Evolutionary conservation across 2,113 vertebrate species (phyloP), one percentile per base, ranked within the genome.

Genomic region (Eptesicus fuscus): DNA sequence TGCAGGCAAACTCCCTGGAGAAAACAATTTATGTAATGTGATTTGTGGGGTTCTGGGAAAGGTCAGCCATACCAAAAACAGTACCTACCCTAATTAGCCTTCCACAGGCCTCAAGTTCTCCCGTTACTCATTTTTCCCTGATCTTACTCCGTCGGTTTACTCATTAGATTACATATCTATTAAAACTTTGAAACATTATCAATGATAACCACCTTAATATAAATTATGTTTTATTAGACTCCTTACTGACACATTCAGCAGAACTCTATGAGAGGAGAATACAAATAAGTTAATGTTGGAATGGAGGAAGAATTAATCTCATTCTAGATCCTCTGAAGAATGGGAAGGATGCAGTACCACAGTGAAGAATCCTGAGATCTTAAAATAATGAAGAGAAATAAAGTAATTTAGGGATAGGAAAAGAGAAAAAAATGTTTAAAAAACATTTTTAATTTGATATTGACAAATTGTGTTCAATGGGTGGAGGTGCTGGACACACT

Each of bases 41-140:
- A 97, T 95, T 90, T 95, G 70, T 49, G 63, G 42, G 49, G 78
- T 92, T 94, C 96, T 95, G 65, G 73, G 95, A 96, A 95, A 96
- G 73, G 40, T 83, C 78, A 91, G 11, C 3, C 20, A 65, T 90
- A 90, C 42, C 74, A 59, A 90, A 94, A 92, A 32, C n/a, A 25
- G 37, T 77, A 78, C 56, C 73, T 93, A 95, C 69, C 30, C 40
- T 84, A 71, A 56, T 86, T 69, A 88, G 70, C 53, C 84, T 87
- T 61, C 70, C 53, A 49, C 13, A 10, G 32, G 10, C 92, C 51
- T 82, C 42, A 53, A 0, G 85, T 47, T 28, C 25, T n/a, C 49
- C 61, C 35, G 35, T 74, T 65, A 88, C 18, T 90, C 73, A 10
- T 85, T 59, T 47, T 91, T 23, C 30, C 35, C 79, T 74, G 1